Conservation (phyloP, 92 coral and sea anemone species). For the Heliopora coerulea region DNA sequence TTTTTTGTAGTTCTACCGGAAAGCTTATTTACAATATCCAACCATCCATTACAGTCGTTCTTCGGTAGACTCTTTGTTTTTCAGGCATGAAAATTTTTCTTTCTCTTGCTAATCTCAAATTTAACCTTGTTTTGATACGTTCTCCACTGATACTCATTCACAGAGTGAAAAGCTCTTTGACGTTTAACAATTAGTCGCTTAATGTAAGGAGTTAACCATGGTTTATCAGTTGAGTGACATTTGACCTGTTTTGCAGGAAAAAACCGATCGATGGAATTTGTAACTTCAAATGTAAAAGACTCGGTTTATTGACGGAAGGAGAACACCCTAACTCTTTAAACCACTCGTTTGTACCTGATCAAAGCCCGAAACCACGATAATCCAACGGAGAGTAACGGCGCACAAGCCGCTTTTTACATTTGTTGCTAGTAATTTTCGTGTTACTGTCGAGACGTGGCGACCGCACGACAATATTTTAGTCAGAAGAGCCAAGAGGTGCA, state of each 20-base stretch:
- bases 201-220: constrained; percentile 47
- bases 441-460: constrained; percentile 5
- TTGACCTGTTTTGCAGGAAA: constrained; percentile 35
- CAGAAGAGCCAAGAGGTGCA: constrained; percentile 37
- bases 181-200: constrained; percentile 43
- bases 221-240: constrained; percentile 36
- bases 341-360: constrained; percentile 47
- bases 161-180: constrained; percentile 46
- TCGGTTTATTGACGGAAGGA: constrained; percentile 7
- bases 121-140: constrained; percentile 25
- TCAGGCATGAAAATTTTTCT: constrained; percentile 40
- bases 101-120: constrained; percentile 43
- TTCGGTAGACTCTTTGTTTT: constrained; percentile 34
- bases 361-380: constrained; percentile 40
- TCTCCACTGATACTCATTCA: constrained; percentile 38
- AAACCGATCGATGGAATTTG: constrained; percentile 17
- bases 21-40: constrained; percentile 41
- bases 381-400: constrained; percentile 38
- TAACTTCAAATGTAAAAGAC: constrained; percentile 8
- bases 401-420: constrained; percentile 25
- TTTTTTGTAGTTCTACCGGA: constrained; percentile 25
- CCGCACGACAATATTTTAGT: constrained; percentile 31
- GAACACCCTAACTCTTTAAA: constrained; percentile 4
- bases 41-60: constrained; percentile 46
- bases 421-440: background rate